These are phyloP conservation scores for Micronycteris hirsuta DNA, from an alignment of 2,113 vertebrate genomes.

Conservation along the genomic window DNA sequence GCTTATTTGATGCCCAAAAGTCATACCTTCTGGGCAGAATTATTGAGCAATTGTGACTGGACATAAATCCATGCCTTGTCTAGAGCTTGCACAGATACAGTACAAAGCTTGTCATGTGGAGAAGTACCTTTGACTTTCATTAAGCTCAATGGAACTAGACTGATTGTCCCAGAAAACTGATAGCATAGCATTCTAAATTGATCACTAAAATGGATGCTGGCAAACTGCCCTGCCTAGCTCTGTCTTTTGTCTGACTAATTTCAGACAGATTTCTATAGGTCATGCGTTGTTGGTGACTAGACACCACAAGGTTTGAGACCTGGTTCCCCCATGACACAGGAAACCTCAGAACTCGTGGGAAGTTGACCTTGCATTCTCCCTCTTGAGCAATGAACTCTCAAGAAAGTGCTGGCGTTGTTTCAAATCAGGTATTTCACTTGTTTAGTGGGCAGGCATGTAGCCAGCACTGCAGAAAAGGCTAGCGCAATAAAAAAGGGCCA, in stretches of 20 bases:
- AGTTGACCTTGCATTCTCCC: background rate
- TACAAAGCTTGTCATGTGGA: background rate
- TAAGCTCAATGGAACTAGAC: background rate
- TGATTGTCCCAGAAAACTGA: background rate
- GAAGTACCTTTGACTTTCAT: background rate
- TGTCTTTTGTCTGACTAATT: background rate
- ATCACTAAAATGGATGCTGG: background rate
- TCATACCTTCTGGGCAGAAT: background rate
- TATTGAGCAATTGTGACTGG: background rate
- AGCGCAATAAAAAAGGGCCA: background rate
- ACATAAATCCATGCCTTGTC: background rate
- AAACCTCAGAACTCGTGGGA: background rate
- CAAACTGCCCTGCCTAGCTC: background rate
- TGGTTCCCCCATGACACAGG: background rate
- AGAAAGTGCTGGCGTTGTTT: background rate
- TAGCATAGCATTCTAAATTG: background rate
- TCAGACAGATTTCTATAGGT: background rate
- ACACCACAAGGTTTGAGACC: background rate
- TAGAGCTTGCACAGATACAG: background rate
- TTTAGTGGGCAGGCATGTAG: background rate
- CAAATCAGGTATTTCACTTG: background rate
- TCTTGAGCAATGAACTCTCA: background rate
- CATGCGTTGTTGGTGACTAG: background rate
- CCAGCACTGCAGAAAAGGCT: background rate
- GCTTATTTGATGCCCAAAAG: background rate